Conservation (phyloP, 1,140 invertebrate genomes). For the Leucophenga varia region DNA sequence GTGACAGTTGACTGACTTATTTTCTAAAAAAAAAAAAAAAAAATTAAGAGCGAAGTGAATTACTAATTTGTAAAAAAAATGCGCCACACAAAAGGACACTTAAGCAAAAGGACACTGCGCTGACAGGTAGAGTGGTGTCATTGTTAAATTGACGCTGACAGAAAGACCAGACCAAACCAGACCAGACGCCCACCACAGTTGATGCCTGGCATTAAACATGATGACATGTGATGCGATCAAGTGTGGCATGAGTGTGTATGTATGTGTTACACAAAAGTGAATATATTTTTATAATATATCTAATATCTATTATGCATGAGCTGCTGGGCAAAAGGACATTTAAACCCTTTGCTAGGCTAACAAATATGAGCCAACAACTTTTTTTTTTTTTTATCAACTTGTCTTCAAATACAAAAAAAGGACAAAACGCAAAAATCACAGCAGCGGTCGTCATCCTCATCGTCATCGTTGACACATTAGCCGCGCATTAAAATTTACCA, state of each 20-base stretch:
- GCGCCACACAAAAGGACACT: constrained; percentile 12
- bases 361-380: no score
- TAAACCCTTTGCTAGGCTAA: constrained; percentile 35
- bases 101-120: constrained; percentile 1
- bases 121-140: constrained; percentile 14
- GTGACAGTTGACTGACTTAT: no score
- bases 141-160: constrained; percentile 21
- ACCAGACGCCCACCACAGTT: constrained; percentile 9
- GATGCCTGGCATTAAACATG: no score
- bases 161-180: constrained; percentile 8
- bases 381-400: constrained; percentile 20
- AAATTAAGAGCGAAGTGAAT: no score
- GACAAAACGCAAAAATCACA: constrained; percentile 4
- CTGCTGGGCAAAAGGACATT: constrained; percentile 17
- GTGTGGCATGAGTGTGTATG: constrained; percentile 7
- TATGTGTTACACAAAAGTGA: no score
- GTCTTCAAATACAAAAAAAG: constrained; percentile 12
- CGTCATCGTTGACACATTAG: constrained; percentile 45
- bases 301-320: constrained; percentile 56
- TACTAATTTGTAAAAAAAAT: constrained; percentile 36
- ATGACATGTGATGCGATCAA: no score
- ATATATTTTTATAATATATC: constrained; percentile 55
- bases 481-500: constrained; percentile 47
- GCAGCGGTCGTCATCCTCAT: constrained; percentile 32
- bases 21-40: no score